Evolutionary conservation across 1,140 invertebrate genomes (phyloP).

Genomic region (Drosophila ercepeae): DNA sequence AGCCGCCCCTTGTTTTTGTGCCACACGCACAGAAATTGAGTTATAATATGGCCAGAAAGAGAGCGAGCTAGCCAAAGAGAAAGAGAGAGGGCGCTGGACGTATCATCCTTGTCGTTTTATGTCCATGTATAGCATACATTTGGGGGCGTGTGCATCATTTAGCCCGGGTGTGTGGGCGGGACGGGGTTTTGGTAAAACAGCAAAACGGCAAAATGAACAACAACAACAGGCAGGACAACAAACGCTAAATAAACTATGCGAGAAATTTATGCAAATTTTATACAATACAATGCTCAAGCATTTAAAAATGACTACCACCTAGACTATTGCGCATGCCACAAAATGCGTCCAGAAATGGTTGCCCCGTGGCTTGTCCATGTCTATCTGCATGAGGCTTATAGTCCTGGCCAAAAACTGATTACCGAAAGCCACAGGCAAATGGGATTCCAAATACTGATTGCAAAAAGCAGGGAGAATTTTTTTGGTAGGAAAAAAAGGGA

Average conservation of each 20-base stretch:
- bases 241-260: slow-evolving; percentile 77
- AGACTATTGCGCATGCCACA: slow-evolving; percentile 13
- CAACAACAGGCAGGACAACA: slow-evolving; percentile 46
- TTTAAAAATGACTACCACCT: slow-evolving; percentile 74
- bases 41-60: slow-evolving; percentile 60
- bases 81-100: neutral
- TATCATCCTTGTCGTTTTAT: slow-evolving; percentile 18
- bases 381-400: slow-evolving; percentile 27
- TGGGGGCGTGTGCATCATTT: slow-evolving; percentile 47
- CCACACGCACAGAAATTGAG: slow-evolving; percentile 75
- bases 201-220: slow-evolving; percentile 59
- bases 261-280: slow-evolving; percentile 79
- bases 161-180: slow-evolving; percentile 30
- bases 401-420: slow-evolving; percentile 47
- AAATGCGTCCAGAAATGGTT: neutral
- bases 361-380: slow-evolving; percentile 8
- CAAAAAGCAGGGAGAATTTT: slow-evolving; percentile 1
- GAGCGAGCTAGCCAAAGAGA: neutral
- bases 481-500: neutral
- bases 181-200: slow-evolving; percentile 1
- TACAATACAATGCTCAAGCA: slow-evolving; percentile 80
- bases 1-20: slow-evolving; percentile 31
- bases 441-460: slow-evolving; percentile 35
- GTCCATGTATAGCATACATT: slow-evolving; percentile 55
- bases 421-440: slow-evolving; percentile 17